phyloP scores from a whole-genome alignment of 2,113 vertebrate species.

The Sakesphorus luctuosus region DNA sequence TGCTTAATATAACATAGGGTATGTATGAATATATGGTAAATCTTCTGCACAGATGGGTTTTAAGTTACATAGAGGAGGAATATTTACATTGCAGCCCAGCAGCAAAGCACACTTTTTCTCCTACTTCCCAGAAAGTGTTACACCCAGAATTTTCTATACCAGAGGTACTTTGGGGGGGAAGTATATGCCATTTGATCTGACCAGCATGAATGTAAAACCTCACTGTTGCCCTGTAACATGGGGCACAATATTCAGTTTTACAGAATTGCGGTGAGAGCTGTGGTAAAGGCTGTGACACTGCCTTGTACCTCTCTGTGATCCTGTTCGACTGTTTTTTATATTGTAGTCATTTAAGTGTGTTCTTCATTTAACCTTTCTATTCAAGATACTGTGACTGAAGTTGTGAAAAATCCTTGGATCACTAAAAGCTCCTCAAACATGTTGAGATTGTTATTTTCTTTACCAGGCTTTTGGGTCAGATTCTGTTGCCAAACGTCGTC shows the following conservation, averaged over 20 bases:
- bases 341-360: not conserved
- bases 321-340: not conserved
- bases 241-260: not conserved
- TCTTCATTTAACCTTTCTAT: not conserved
- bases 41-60: constrained; percentile 8
- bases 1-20: constrained; percentile 5
- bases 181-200: not conserved
- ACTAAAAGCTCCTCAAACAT: not conserved
- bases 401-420: not conserved
- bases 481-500: not conserved
- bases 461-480: not conserved
- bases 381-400: not conserved
- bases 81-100: constrained; percentile 17
- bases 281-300: not conserved
- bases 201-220: not conserved
- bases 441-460: not conserved
- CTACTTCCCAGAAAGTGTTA: not conserved
- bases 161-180: not conserved
- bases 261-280: not conserved
- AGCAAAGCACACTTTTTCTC: constrained; percentile 18
- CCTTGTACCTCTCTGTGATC: not conserved
- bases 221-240: not conserved
- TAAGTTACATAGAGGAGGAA: not conserved
- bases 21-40: not conserved
- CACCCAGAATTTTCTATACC: not conserved